Evolutionary conservation across 2,113 vertebrate genomes (phyloP).

Genomic region (Periophthalmodon schlosseri): DNA sequence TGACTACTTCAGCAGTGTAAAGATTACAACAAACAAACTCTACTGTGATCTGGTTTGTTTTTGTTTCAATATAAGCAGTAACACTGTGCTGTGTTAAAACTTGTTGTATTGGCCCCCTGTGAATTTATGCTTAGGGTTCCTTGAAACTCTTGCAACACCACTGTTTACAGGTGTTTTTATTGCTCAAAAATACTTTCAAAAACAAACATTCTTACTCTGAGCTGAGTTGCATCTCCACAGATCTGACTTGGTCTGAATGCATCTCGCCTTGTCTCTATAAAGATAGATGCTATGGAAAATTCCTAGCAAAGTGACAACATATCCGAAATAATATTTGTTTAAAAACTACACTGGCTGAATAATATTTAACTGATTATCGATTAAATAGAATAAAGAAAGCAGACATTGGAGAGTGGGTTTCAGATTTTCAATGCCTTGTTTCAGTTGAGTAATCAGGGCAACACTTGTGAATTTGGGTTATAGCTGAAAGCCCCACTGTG

Average conservation of each 20-base stretch:
- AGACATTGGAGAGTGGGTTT: slow-evolving; percentile 22
- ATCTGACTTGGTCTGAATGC: not conserved
- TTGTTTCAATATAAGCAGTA: too few species aligned
- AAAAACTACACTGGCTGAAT: not conserved
- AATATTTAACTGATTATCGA: slow-evolving; percentile 29
- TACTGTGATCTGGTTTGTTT: too few species aligned
- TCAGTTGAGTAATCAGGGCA: slow-evolving; percentile 23
- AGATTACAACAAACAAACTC: too few species aligned
- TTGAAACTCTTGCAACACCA: too few species aligned
- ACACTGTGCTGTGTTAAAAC: too few species aligned
- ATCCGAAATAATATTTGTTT: not conserved
- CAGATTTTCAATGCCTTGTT: not conserved
- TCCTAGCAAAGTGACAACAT: too few species aligned
- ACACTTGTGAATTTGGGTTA: slow-evolving; percentile 24
- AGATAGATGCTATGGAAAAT: too few species aligned
- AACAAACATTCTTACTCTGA: not conserved
- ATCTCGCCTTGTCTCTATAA: too few species aligned
- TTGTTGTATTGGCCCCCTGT: too few species aligned
- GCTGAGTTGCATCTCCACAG: not conserved
- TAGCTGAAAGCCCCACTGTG: slow-evolving; percentile 7
- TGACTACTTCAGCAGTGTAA: too few species aligned
- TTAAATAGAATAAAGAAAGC: slow-evolving; percentile 15
- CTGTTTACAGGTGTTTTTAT: too few species aligned
- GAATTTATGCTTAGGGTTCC: too few species aligned
- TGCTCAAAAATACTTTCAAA: not conserved